These are phyloP conservation scores for Tenthredo mesomela DNA, from an alignment of 2,888 invertebrate species.

Conservation along the genomic window DNA sequence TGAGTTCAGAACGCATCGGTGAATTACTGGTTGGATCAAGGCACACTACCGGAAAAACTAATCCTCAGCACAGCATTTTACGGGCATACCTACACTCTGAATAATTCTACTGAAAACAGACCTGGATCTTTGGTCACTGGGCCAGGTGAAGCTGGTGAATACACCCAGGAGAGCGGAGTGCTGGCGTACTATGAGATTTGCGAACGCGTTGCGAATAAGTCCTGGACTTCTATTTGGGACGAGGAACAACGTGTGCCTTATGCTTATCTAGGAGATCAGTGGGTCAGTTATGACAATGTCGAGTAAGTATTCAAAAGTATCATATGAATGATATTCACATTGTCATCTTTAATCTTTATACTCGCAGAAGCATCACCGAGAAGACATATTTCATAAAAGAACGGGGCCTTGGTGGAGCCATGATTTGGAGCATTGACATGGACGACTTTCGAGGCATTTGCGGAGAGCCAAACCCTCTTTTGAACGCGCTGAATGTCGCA, in stretches of 20 bases:
- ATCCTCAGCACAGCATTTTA: constrained; percentile 86
- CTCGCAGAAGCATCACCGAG: neutral
- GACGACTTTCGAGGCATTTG: constrained; percentile 87
- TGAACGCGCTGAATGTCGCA: constrained; percentile 81
- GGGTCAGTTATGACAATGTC: constrained; percentile 79
- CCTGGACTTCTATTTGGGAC: constrained; percentile 74
- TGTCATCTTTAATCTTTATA: too few relatives aligned
- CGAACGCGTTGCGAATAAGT: constrained; percentile 68
- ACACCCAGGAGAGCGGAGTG: constrained; percentile 82
- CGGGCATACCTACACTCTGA: constrained; percentile 84
- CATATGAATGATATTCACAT: too few relatives aligned
- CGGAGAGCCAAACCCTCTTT: constrained; percentile 81
- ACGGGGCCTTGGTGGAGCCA: constrained; percentile 81
- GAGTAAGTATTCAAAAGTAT: constrained; percentile 55
- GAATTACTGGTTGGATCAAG: constrained; percentile 80
- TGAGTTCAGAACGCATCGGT: constrained; percentile 77
- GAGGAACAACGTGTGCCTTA: constrained; percentile 76
- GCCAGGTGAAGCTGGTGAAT: constrained; percentile 83
- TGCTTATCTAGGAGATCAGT: constrained; percentile 78
- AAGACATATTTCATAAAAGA: neutral
- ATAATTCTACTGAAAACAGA: constrained; percentile 75
- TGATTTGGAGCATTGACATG: constrained; percentile 91
- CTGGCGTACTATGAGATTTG: constrained; percentile 87
- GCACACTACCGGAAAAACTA: constrained; percentile 83
- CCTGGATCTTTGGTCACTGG: constrained; percentile 82